Base-by-base conservation (phyloP, 2,888 invertebrate species). In the Tupiocoris notatus region DNA sequence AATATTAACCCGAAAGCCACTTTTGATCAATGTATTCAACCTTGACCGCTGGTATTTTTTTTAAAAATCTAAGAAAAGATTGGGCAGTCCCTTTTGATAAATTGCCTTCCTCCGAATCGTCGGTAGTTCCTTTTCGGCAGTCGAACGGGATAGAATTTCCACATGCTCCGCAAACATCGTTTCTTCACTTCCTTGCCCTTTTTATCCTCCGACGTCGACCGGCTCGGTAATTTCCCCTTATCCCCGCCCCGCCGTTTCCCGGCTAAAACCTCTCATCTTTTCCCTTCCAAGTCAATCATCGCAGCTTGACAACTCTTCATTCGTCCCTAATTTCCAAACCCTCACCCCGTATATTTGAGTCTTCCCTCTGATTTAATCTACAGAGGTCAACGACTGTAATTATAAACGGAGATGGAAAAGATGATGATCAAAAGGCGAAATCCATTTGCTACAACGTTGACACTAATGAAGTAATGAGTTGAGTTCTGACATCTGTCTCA, bases 271-370 rank as follows among this genome's bases (percentile, higher is more conserved):
- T 65, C 54, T 65, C 65, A 65, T 65, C 65, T 65, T 39, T 39
- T 64, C 24, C 64, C n/a, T 25, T 16, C 64, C 24, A 25, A 64
- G 64, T 64, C 64, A 64, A 64, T 24, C 64, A 39, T 65, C 65
- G 18, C 9, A 65, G 39, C 65, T 39, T 65, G 65, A 65, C 65
- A 65, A 65, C 65, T 65, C 65, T 39, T 65, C 65, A 65, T 25
- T 20, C 65, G 6, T 6, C 54, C 17, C 65, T 65, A 39, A 39
- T 39, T 65, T 18, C 12, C 39, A 12, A 39, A 12, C 39, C 39
- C 39, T 39, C 12, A 7, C 39, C 39, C 39, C 3, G 39, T 12
- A 39, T 3, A 12, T n/a, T n/a, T n/a, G n/a, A n/a, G n/a, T n/a
- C n/a, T n/a, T 24, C 20, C 2, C 65, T 20, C 39, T 65, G 39